Conservation (phyloP, 2,888 invertebrate species). For the Lasioglossum marginatum region DNA sequence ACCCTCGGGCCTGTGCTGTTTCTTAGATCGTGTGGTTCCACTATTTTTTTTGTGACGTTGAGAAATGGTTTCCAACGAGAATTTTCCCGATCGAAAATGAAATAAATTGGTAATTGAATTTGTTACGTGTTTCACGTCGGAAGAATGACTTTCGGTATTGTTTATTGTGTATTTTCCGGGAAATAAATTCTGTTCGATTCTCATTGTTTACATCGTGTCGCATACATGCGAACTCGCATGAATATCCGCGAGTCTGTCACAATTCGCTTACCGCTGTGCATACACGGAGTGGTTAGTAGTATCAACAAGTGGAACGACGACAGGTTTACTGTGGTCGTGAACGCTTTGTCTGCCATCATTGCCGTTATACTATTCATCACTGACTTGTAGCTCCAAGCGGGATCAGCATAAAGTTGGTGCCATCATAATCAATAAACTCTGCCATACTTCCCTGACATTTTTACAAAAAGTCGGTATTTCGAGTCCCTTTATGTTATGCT, state of each 20-base stretch:
- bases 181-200: background rate
- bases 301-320: constrained; percentile 75
- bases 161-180: background rate
- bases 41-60: background rate
- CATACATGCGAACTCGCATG: background rate
- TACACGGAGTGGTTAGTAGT: constrained; percentile 48
- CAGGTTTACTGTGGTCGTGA: constrained; percentile 11
- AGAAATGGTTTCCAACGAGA: background rate
- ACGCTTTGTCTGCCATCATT: constrained; percentile 16
- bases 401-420: background rate
- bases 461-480: background rate
- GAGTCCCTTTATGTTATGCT: too few species aligned
- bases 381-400: background rate
- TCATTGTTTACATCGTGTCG: background rate
- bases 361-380: background rate
- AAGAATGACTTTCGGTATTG: background rate
- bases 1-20: too few species aligned
- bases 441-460: background rate
- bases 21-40: too few species aligned
- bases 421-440: background rate
- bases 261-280: constrained; percentile 35
- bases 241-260: background rate
- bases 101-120: background rate
- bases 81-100: background rate
- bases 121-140: background rate